Percentiles rank a stretch among this genome's conserved stretches.
Evolutionary conservation across 2,113 vertebrate species (phyloP).

Genomic region (Proteles cristata): DNA sequence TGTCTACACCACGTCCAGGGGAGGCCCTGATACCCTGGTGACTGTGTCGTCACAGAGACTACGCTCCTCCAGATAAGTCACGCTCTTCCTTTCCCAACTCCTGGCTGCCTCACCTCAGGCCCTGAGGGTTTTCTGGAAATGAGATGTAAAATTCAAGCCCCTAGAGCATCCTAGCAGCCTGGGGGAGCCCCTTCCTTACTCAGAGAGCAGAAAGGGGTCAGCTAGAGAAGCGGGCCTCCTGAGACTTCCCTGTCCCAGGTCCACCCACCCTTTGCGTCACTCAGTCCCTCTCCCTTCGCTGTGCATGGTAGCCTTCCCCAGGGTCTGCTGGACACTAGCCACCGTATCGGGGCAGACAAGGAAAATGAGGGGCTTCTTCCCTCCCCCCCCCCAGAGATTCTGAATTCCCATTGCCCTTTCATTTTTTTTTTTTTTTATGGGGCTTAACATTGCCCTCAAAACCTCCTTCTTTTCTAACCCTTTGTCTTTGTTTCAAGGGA

Average conservation of each 20-base stretch:
- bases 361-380: not conserved
- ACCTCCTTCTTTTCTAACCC: constrained; percentile 61
- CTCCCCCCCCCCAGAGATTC: not conserved
- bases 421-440: not conserved
- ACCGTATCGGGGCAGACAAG: not conserved
- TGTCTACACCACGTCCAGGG: not conserved
- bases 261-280: not conserved
- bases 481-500: constrained; percentile 74
- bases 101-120: not conserved
- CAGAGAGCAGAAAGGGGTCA: not conserved
- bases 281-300: not conserved
- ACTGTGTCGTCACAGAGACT: not conserved
- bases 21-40: not conserved
- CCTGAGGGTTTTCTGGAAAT: not conserved
- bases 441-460: constrained; percentile 63
- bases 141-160: not conserved
- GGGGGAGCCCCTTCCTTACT: not conserved
- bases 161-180: not conserved
- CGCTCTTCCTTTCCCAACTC: not conserved
- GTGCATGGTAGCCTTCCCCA: not conserved
- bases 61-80: not conserved
- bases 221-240: not conserved
- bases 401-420: constrained; percentile 14
- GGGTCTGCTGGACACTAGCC: not conserved
- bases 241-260: not conserved